Evolutionary conservation across 1,140 invertebrate species (phyloP), one percentile per base, ranked within the genome.

Genomic region (Tribolium madens): DNA sequence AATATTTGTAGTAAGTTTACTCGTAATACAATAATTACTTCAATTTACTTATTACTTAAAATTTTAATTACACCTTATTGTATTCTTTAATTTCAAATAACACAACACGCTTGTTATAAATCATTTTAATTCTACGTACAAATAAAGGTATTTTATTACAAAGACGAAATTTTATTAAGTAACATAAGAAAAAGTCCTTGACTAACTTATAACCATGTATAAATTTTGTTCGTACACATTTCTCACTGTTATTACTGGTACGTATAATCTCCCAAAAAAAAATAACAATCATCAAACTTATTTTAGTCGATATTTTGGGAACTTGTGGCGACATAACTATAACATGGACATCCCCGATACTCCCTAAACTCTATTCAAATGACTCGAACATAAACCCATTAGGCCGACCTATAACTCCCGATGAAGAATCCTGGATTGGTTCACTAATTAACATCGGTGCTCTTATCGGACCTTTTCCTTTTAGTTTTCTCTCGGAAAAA

Each of bases 381-480:
- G 76, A 81, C 50, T 57, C 79, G 3, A 46, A 80, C 0, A 52
- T 78, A 6, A 84, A 84, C 75, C 83, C 83, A 2, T 7, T 84
- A 10, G 87, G 86, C 0, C 77, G 76, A 1, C 73, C 76, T 1
- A 82, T 90, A 1, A 88, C 86, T 0, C 12, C 75, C 0, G 87
- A 90, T 1, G 86, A 94, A 81, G 85, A 87, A 47, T 92, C 94
- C 0, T 97, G 94, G 94, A 92, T 97, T 73, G 93, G 92, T 0
- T 94, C 93, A 0, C 84, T 96, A 7, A 86, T 96, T 50, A 90
- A 94, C 0, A 82, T 96, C 12, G 95, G 95, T 10, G 93, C 94
- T 14, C 87, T 95, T 1, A 48, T 89, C 1, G 92, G 91, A 6
- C 52, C 78, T 10, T 15, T 80, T 7, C 73, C 76, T 7, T 83